These are phyloP conservation scores for Bemisia tabaci DNA, from an alignment of 1,140 invertebrate species.

Conservation along the genomic window DNA sequence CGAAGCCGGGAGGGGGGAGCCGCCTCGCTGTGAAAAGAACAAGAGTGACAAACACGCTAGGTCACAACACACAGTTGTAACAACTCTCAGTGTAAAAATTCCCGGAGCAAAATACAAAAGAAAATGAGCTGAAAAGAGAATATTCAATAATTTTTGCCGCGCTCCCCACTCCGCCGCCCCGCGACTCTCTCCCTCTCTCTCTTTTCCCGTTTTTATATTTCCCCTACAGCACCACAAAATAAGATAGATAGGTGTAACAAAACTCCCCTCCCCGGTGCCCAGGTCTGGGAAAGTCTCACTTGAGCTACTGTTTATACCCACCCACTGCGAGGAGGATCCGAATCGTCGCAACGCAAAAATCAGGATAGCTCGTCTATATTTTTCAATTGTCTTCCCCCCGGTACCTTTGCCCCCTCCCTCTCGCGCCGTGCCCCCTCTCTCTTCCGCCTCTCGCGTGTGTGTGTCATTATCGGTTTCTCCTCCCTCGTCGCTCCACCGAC, in stretches of 20 bases:
- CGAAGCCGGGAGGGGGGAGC: background rate
- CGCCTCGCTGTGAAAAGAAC: constrained; percentile 1
- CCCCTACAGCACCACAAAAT: background rate
- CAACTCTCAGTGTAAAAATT: background rate
- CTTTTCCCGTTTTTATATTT: background rate
- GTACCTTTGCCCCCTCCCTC: background rate
- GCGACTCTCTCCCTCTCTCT: background rate
- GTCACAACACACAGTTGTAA: background rate
- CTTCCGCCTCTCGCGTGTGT: background rate
- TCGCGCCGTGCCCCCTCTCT: background rate
- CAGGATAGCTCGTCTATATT: background rate
- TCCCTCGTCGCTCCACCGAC: background rate
- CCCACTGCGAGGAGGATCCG: background rate
- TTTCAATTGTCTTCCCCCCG: background rate
- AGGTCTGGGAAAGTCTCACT: background rate
- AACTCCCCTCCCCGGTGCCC: background rate
- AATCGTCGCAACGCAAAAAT: background rate
- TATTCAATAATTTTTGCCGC: background rate
- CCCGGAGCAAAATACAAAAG: background rate
- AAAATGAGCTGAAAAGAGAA: background rate
- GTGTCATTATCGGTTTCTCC: background rate
- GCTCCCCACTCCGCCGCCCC: too few species aligned
- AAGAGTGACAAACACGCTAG: background rate
- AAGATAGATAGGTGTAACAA: background rate
- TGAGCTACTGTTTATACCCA: background rate